These are phyloP conservation scores for Terebella lapidaria DNA, from an alignment of 2,888 invertebrate species.

Conservation along the genomic window DNA sequence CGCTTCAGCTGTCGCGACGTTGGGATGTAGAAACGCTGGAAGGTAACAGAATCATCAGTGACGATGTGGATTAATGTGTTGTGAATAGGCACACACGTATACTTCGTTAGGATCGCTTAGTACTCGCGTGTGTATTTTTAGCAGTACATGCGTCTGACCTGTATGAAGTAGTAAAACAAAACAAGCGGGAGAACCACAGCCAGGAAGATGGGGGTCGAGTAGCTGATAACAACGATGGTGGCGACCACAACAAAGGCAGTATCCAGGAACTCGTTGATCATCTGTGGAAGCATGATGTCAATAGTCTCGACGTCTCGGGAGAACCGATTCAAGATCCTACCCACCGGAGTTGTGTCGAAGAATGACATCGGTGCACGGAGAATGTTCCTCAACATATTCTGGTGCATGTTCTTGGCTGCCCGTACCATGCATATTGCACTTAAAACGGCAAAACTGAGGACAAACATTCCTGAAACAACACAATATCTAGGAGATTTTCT, in stretches of 20 bases:
- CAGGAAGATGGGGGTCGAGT: slow-evolving; percentile 32
- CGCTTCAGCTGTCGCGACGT: slow-evolving; percentile 52
- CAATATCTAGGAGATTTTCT: neutral
- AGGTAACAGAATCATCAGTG: neutral
- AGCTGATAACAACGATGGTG: slow-evolving; percentile 31
- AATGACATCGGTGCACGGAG: slow-evolving; percentile 30
- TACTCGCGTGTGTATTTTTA: neutral
- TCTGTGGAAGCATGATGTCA: slow-evolving; percentile 26
- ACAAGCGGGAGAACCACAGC: slow-evolving; percentile 29
- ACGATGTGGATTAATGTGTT: neutral
- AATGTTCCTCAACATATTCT: slow-evolving; percentile 26
- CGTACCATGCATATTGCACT: slow-evolving; percentile 35
- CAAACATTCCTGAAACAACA: slow-evolving; percentile 29
- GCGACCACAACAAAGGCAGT: slow-evolving; percentile 28
- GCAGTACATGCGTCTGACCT: slow-evolving; percentile 26
- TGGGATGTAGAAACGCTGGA: slow-evolving; percentile 56
- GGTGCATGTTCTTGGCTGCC: slow-evolving; percentile 33
- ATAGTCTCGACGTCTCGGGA: slow-evolving; percentile 21
- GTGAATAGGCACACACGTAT: neutral
- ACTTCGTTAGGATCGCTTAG: neutral
- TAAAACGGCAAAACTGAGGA: slow-evolving; percentile 33
- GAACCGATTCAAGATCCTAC: slow-evolving; percentile 32
- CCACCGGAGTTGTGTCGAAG: slow-evolving; percentile 35
- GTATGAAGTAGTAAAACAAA: slow-evolving; percentile 33
- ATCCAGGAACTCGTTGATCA: slow-evolving; percentile 25